Evolutionary conservation across 2,888 invertebrate species (phyloP).

Genomic region (Patella ulyssiponensis): DNA sequence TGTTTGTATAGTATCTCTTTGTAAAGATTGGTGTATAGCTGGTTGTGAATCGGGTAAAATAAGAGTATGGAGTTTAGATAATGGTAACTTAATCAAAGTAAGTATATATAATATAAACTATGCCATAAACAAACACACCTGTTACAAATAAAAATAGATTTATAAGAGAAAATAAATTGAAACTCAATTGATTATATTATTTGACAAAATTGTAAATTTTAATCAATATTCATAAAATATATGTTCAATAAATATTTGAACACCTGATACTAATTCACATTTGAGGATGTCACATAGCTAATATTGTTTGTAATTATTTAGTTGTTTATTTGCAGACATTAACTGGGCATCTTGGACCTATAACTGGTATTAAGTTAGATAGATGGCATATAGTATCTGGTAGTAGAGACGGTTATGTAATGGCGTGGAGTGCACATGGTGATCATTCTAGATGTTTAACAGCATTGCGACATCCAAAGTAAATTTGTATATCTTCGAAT

Average conservation of each 20-base stretch:
- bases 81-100: slow-evolving; percentile 70
- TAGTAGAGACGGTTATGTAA: slow-evolving; percentile 69
- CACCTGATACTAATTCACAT: too few species aligned
- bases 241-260: too few species aligned
- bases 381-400: slow-evolving; percentile 71
- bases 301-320: background rate
- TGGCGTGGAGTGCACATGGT: slow-evolving; percentile 70
- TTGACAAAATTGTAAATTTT: too few species aligned
- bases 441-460: slow-evolving; percentile 66
- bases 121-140: too few species aligned
- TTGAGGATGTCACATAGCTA: too few species aligned
- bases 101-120: background rate
- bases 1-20: slow-evolving; percentile 65
- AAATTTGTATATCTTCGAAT: slow-evolving; percentile 31
- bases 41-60: slow-evolving; percentile 70
- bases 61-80: slow-evolving; percentile 69
- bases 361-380: slow-evolving; percentile 70
- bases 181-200: too few species aligned
- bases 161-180: too few species aligned
- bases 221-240: too few species aligned
- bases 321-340: slow-evolving; percentile 53
- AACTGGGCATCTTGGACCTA: slow-evolving; percentile 65
- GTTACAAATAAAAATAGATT: too few species aligned
- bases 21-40: slow-evolving; percentile 61
- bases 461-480: slow-evolving; percentile 72